Base-by-base conservation (phyloP, 1,140 invertebrate genomes). In the Steinernema khuongi region DNA sequence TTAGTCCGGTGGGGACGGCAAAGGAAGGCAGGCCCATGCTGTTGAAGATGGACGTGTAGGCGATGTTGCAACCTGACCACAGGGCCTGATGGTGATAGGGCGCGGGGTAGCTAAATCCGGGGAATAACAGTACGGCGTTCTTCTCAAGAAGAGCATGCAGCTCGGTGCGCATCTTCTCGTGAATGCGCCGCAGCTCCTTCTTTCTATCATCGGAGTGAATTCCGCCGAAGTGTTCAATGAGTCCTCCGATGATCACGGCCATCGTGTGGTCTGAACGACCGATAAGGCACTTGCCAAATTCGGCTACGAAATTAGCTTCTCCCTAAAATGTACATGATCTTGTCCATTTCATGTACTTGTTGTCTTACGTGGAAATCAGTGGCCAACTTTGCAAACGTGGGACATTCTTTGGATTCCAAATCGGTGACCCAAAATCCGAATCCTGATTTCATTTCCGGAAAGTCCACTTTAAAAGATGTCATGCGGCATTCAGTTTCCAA, bases 321-420 rank as follows among this genome's bases (percentile, higher is more conserved):
- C 50, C 50, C 50, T 60, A 60, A 60, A 41, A 11, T 11, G 36
- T 41, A 41, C 7, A 41, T n/a, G n/a, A n/a, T n/a, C n/a, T n/a
- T n/a, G n/a, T n/a, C n/a, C n/a, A n/a, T n/a, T n/a, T n/a, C n/a
- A n/a, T n/a, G n/a, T n/a, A n/a, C n/a, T n/a, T n/a, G n/a, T n/a
- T n/a, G n/a, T n/a, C 19, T 60, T 60, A 60, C 50, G 22, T 60
- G 50, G 50, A 60, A 60, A 60, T 60, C 2, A 60, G 50, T 60
- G 50, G 50, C 50, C 50, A 60, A n/a, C 50, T 60, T 14, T n/a
- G 50, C 50, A 60, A 60, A 60, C 11, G 11, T 60, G 50, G 50
- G 50, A 60, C 50, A 22, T 60, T 22, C 50, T 7, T 14, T 14
- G 4, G 50, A 14, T 60, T 60, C 50, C 7, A 60, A 22, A 26